These are phyloP conservation scores for Drosophila sp. DNA, from an alignment of 1,140 invertebrate genomes.

Conservation along the genomic window DNA sequence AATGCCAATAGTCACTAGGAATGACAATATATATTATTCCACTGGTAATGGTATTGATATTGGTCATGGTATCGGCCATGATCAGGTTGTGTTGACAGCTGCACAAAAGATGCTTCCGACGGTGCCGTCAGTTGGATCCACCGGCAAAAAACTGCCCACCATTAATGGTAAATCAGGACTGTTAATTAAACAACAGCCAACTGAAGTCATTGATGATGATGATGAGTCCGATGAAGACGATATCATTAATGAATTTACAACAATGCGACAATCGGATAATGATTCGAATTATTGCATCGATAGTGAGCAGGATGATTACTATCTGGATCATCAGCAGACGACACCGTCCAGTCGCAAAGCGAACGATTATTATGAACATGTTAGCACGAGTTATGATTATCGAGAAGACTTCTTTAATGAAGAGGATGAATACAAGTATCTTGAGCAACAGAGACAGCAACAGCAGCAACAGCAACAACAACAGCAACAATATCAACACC, in stretches of 20 bases:
- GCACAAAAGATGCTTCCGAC: conserved; percentile 54
- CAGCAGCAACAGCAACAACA: conserved; percentile 38
- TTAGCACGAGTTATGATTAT: conserved; percentile 75
- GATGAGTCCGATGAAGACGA: conserved; percentile 58
- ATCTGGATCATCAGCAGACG: conserved; percentile 71
- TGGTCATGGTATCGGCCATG: conserved; percentile 40
- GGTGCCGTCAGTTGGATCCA: conserved; percentile 67
- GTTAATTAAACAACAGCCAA: conserved; percentile 79
- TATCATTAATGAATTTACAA: conserved; percentile 38
- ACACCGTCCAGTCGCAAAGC: conserved; percentile 82
- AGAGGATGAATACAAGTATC: conserved; percentile 82
- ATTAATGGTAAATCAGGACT: conserved; percentile 80
- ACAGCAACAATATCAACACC: conserved; percentile 77
- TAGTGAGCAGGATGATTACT: conserved; percentile 79
- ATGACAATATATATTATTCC: conserved; percentile 34
- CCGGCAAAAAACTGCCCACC: conserved; percentile 82
- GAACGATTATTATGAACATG: conserved; percentile 80
- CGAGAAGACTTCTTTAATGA: conserved; percentile 84
- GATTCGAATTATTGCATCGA: conserved; percentile 69
- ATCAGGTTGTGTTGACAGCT: not conserved
- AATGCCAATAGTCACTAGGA: conserved; percentile 15
- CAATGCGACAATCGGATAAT: conserved; percentile 16
- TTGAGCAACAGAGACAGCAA: conserved; percentile 81
- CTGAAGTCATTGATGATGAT: conserved; percentile 80
- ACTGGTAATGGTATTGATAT: too few relatives aligned